Evolutionary conservation across 1,140 invertebrate genomes (phyloP).

Genomic region (Ceratosolen solmsi): DNA sequence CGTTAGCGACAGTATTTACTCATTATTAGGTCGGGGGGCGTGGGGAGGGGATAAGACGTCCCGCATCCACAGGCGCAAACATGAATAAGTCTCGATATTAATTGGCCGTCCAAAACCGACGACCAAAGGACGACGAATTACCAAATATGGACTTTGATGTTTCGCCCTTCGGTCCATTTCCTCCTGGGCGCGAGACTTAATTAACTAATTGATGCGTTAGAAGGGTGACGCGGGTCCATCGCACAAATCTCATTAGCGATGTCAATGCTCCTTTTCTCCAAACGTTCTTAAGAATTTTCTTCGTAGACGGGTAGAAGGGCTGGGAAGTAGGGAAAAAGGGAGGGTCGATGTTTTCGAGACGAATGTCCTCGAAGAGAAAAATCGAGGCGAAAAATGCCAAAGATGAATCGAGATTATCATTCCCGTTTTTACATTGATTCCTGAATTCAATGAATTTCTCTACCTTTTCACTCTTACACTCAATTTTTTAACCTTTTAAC

Average conservation of each 20-base stretch:
- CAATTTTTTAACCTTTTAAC: too few relatives aligned
- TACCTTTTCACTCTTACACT: too few relatives aligned
- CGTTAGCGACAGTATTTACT: constrained; percentile 47
- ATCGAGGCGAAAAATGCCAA: too few relatives aligned
- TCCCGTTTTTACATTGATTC: too few relatives aligned
- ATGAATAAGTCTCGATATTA: constrained; percentile 52
- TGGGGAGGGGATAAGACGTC: constrained; percentile 49
- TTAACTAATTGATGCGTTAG: constrained; percentile 48
- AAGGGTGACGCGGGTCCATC: constrained; percentile 3
- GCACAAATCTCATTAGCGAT: constrained; percentile 4
- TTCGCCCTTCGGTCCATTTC: constrained; percentile 35
- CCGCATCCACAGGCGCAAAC: constrained; percentile 36
- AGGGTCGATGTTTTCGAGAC: too few relatives aligned
- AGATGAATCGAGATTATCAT: too few relatives aligned
- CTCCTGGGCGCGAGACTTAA: background rate
- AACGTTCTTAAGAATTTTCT: background rate
- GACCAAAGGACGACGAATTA: background rate
- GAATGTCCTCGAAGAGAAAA: too few relatives aligned
- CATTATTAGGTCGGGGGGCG: constrained; percentile 46
- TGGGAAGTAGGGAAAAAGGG: too few relatives aligned
- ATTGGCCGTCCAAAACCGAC: constrained; percentile 49
- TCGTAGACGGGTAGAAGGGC: background rate
- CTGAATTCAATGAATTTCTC: too few relatives aligned
- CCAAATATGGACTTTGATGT: constrained; percentile 53
- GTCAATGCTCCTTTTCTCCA: background rate